Evolutionary conservation across 2,888 invertebrate species (phyloP), one percentile per base, ranked within the genome.

Genomic region (Hylaea fasciaria): DNA sequence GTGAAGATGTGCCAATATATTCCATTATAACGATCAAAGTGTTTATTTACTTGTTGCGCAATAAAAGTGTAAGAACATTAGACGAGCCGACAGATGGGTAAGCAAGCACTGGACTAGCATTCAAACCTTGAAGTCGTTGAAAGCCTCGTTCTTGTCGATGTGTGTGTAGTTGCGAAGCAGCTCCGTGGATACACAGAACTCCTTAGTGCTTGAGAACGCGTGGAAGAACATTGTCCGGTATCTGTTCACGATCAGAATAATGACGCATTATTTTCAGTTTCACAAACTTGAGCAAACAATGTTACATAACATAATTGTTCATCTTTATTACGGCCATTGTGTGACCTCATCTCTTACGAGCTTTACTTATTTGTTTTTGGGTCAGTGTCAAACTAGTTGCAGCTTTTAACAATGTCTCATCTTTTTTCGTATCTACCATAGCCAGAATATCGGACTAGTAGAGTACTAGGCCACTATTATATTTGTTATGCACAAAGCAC

Each of bases 171-270:
- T 96, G 78, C 95, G 94, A 40, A 97, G 86, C 45, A 96, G 92
- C 68, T 93, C 93, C 12, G 96, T 96, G 10, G 95, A 94, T 7
- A 97, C 97, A 57, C 95, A 94, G 82, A 96, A 97, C 84, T 97
- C 96, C 68, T 95, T 95, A 49, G 95, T 95, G 72, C 96, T 95
- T 35, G 96, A 95, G 84, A 97, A 92, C 0, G 97, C 94, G 82
- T 97, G 97, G 95, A 97, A 97, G 84, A 96, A 97, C 70, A 96
- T 91, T 17, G 95, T 95, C 65, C 95, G 94, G 67, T 91, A 94
- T 57, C 94, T 94, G 80, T 62, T 87, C n/a, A 89, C 54, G 58
- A 61, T 22, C 12, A 57, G 17, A 51, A 55, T 5, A 32, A 47
- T 52, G 56, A 51, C 37, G 41, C 14, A 52, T 46, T 52, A 16